phyloP scores from a whole-genome alignment of 2,797 vertebrate species.

The Serranus cabrilla region DNA sequence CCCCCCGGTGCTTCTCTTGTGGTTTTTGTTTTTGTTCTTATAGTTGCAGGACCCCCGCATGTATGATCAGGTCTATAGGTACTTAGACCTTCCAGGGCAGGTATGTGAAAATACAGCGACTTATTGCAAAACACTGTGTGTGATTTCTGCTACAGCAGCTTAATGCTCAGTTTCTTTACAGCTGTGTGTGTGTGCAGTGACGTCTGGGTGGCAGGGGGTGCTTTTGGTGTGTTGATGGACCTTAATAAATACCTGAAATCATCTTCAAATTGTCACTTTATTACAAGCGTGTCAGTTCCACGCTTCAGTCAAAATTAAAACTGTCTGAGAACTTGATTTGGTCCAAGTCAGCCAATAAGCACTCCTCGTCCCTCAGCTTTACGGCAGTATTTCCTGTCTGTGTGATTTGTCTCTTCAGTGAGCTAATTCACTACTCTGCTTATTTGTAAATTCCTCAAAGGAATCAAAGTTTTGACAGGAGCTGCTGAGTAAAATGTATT shows the following conservation, averaged over 20 bases:
- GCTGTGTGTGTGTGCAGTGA: constrained; percentile 18
- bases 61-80: constrained; percentile 90
- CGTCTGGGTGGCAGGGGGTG: constrained; percentile 54
- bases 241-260: neutral
- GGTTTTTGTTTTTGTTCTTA: constrained; percentile 83
- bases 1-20: constrained; percentile 80
- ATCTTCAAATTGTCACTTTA: neutral
- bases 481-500: neutral
- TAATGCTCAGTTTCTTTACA: constrained; percentile 38
- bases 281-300: neutral
- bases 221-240: constrained; percentile 1
- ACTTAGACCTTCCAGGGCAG: constrained; percentile 89
- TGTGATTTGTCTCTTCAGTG: constrained; percentile 21
- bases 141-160: constrained; percentile 63
- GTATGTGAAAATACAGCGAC: constrained; percentile 81
- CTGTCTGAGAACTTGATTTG: constrained; percentile 17
- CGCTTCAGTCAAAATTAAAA: neutral
- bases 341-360: constrained; percentile 25
- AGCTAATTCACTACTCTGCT: neutral
- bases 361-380: constrained; percentile 46
- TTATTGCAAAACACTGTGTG: constrained; percentile 53
- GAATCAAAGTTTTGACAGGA: neutral
- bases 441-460: neutral
- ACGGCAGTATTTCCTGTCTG: constrained; percentile 8
- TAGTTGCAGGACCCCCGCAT: constrained; percentile 89